phyloP scores from a whole-genome alignment of 2,113 vertebrate species.

The Ceyx margarethae region DNA sequence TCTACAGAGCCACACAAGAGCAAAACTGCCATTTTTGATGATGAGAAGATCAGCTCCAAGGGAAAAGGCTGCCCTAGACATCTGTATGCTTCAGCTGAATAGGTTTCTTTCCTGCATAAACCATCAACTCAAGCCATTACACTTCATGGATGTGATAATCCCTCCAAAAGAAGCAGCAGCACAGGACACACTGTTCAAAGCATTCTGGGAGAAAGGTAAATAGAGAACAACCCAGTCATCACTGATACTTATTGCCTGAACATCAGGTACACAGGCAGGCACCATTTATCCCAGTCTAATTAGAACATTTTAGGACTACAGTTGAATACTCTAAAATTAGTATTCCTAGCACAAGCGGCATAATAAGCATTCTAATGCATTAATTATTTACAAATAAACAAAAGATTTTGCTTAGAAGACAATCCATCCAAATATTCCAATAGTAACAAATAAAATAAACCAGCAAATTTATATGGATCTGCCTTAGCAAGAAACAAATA shows the following conservation, averaged over 20 bases:
- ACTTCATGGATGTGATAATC: not conserved
- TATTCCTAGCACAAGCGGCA: conserved; percentile 41
- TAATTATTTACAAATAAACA: conserved; percentile 53
- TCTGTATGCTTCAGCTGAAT: not conserved
- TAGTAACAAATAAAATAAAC: not conserved
- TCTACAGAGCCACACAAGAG: not conserved
- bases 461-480: not conserved
- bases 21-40: not conserved
- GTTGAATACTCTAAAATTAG: conserved; percentile 24
- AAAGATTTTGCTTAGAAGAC: conserved; percentile 36
- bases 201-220: not conserved
- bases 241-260: not conserved
- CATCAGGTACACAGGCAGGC: not conserved
- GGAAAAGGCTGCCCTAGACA: not conserved
- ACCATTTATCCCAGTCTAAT: conserved; percentile 21
- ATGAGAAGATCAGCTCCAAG: not conserved
- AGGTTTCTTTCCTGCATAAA: not conserved
- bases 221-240: not conserved
- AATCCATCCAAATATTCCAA: conserved; percentile 17
- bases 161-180: not conserved
- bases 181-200: not conserved
- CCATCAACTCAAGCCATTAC: not conserved
- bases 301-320: not conserved
- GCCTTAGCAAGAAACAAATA: not conserved
- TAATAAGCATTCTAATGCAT: conserved; percentile 49